Evolutionary conservation across 1,140 invertebrate species (phyloP).

Genomic region (Theocolax elegans): DNA sequence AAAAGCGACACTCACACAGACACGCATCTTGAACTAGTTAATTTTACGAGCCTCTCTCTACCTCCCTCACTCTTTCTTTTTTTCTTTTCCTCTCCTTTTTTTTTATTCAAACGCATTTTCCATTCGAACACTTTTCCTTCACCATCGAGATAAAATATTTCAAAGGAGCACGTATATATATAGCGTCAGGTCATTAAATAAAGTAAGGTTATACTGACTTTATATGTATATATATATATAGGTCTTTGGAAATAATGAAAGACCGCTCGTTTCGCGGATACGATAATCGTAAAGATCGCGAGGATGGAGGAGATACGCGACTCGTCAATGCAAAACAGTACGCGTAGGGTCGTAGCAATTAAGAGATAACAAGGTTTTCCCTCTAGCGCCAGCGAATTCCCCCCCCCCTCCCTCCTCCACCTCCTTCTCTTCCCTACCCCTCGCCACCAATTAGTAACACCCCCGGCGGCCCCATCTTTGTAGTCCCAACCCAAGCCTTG

Average conservation of each 20-base stretch:
- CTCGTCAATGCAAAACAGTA: slow-evolving; percentile 68
- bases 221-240: no score
- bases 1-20: not conserved
- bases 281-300: not conserved
- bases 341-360: slow-evolving; percentile 66
- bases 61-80: not conserved
- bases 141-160: no score
- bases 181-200: no score
- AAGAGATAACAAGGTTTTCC: slow-evolving; percentile 69
- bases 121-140: no score
- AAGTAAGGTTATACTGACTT: no score
- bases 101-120: no score
- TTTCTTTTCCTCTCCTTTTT: not conserved
- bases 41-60: no score
- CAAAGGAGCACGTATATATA: no score
- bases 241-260: no score
- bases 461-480: slow-evolving; percentile 47
- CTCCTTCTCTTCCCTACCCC: slow-evolving; percentile 58
- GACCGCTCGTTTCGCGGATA: no score
- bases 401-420: slow-evolving; percentile 58
- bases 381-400: slow-evolving; percentile 56
- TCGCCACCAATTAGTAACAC: slow-evolving; percentile 68
- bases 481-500: not conserved
- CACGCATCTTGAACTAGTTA: no score
- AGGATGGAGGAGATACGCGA: not conserved